phyloP scores from a whole-genome alignment of 2,888 invertebrate genomes.

The Slavum lentiscoides region DNA sequence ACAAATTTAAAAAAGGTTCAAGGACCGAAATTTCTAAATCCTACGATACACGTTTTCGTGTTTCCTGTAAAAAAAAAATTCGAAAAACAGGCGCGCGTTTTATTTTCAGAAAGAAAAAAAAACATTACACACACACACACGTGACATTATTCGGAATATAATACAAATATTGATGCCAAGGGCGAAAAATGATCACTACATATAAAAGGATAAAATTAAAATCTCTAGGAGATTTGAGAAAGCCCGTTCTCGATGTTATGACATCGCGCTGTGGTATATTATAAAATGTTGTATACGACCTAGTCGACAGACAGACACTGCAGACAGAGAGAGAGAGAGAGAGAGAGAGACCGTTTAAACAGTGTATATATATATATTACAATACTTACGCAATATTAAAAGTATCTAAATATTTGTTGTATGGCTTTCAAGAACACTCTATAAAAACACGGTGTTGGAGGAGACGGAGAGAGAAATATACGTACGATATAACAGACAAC shows the following conservation, averaged over 20 bases:
- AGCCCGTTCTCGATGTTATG: background rate
- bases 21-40: too few species aligned
- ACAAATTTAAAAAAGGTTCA: too few species aligned
- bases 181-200: slow-evolving; percentile 27
- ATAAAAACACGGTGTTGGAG: too few species aligned
- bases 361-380: too few species aligned
- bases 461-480: too few species aligned
- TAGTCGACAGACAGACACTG: too few species aligned
- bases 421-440: slow-evolving; percentile 11
- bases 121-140: background rate
- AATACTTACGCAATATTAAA: slow-evolving; percentile 13
- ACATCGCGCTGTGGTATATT: background rate
- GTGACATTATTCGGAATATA: background rate
- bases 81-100: background rate
- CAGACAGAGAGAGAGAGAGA: too few species aligned
- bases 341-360: background rate
- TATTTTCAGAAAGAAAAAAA: too few species aligned
- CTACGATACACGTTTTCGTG: too few species aligned
- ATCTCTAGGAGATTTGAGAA: slow-evolving; percentile 10
- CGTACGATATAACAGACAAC: too few species aligned
- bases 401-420: background rate
- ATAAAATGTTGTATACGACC: too few species aligned
- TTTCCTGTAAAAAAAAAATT: background rate
- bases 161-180: slow-evolving; percentile 28
- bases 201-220: background rate